Conservation (phyloP, 2,797 vertebrate species). For the Falco columbarius region DNA sequence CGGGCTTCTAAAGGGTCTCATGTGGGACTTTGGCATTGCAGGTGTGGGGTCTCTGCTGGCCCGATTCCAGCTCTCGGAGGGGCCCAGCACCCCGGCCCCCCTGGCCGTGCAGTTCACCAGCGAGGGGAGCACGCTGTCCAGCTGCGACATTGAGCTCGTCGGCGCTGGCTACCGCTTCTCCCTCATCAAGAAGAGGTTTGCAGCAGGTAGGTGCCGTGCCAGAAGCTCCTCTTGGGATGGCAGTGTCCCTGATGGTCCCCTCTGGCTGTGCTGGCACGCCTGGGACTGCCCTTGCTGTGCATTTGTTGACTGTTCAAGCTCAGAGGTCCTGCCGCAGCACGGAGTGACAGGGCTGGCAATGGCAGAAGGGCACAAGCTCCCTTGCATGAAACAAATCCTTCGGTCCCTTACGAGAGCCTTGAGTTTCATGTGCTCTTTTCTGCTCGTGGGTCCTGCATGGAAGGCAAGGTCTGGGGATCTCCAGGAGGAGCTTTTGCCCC, state of each 20-base stretch:
- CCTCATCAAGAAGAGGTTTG: conserved; percentile 96
- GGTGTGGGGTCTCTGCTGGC: conserved; percentile 95
- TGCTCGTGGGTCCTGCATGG: rapidly evolving
- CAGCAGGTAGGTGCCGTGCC: conserved; percentile 85
- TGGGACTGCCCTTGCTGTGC: rapidly evolving
- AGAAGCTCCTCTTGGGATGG: rapidly evolving
- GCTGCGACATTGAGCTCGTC: conserved; percentile 94
- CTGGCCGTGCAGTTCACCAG: conserved; percentile 94
- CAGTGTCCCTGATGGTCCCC: rapidly evolving
- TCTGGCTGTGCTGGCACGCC: rapidly evolving
- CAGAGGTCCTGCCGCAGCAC: rapidly evolving
- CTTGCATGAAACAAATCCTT: not conserved
- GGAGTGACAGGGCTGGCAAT: rapidly evolving
- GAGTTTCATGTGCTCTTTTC: rapidly evolving
- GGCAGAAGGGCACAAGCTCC: not conserved
- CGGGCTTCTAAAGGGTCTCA: not conserved
- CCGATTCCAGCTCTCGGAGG: conserved; percentile 90
- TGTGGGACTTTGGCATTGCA: conserved; percentile 39
- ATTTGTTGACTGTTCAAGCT: rapidly evolving
- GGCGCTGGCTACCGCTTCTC: conserved; percentile 95
- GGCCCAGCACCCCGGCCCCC: conserved; percentile 90
- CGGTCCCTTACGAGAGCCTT: rapidly evolving
- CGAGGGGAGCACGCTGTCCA: conserved; percentile 94
- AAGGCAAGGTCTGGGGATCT: not conserved
- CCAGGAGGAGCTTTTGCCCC: not conserved